Conservation (phyloP, 37 sponge, comb jelly and placozoan genomes). For the Cladorhizidae sp. region DNA sequence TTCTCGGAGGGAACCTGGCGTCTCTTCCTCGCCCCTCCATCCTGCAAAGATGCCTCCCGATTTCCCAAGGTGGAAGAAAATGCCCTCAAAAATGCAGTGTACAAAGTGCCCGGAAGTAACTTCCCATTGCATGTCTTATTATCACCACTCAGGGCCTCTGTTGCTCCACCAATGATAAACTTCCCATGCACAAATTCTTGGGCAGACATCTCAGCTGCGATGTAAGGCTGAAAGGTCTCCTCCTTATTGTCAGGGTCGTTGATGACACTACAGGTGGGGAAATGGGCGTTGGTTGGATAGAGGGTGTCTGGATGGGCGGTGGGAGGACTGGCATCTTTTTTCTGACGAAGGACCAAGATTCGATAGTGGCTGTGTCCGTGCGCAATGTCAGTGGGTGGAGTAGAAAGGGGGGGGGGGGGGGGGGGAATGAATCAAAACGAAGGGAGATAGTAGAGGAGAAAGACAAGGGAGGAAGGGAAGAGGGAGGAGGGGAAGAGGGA, state of each 20-base stretch:
- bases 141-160: neutral
- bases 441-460: no score
- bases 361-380: constrained; percentile 8
- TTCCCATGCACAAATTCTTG: neutral
- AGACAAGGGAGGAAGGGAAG: neutral
- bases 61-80: constrained; percentile 15
- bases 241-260: neutral
- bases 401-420: neutral
- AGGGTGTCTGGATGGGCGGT: neutral
- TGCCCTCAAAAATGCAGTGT: constrained; percentile 33
- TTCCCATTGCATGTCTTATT: neutral
- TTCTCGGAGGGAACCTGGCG: neutral
- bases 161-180: constrained; percentile 14
- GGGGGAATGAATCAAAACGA: no score
- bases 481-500: neutral
- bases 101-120: neutral
- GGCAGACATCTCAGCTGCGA: constrained; percentile 29
- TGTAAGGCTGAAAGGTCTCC: neutral
- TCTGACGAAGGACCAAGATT: neutral
- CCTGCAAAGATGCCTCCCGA: neutral
- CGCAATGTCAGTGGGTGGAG: no score
- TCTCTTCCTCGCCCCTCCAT: neutral
- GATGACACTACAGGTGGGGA: neutral
- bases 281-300: neutral
- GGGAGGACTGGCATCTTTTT: neutral